A percentile compares a stretch with the other conserved stretches of the same genome.
These are phyloP conservation scores for Meta bourneti DNA, from an alignment of 2,888 invertebrate genomes.

Conservation along the genomic window DNA sequence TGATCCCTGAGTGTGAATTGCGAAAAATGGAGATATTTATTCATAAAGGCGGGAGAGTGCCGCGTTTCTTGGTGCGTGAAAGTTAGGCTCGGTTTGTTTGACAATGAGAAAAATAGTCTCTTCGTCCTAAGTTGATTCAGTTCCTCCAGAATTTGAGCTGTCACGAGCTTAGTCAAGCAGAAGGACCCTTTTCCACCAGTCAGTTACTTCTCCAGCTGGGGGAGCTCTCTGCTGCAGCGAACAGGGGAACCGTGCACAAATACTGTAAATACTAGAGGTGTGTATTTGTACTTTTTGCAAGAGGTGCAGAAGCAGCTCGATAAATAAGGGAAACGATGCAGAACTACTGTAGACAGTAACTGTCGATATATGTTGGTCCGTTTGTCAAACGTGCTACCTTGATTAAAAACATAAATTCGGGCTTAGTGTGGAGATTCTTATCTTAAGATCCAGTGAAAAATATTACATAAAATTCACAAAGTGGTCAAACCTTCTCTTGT, in stretches of 20 bases:
- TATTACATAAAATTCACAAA: not conserved
- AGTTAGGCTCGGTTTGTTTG: constrained; percentile 53
- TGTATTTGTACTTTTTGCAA: constrained; percentile 30
- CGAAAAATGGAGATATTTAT: constrained; percentile 59
- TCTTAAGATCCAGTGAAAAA: not conserved
- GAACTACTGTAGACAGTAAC: not conserved
- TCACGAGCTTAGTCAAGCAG: constrained; percentile 40
- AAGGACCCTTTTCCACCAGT: constrained; percentile 51
- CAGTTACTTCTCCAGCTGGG: constrained; percentile 46
- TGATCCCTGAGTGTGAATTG: constrained; percentile 29
- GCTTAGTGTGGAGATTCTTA: not conserved
- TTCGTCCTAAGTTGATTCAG: constrained; percentile 49
- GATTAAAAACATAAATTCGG: constrained; percentile 18
- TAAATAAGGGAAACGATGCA: constrained; percentile 19
- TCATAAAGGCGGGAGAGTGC: constrained; percentile 49
- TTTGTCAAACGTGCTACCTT: not conserved
- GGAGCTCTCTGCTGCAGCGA: not conserved
- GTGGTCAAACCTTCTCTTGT: no score
- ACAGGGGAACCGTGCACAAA: constrained; percentile 36
- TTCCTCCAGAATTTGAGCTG: constrained; percentile 54
- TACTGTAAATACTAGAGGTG: constrained; percentile 17
- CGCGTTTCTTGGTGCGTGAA: constrained; percentile 53
- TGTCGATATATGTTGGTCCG: not conserved
- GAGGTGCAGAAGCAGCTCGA: constrained; percentile 15
- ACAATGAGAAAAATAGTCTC: constrained; percentile 44